Evolutionary conservation across 1,140 invertebrate species (phyloP), one percentile per base, ranked within the genome.

Genomic region (Drosophila kepulauana): DNA sequence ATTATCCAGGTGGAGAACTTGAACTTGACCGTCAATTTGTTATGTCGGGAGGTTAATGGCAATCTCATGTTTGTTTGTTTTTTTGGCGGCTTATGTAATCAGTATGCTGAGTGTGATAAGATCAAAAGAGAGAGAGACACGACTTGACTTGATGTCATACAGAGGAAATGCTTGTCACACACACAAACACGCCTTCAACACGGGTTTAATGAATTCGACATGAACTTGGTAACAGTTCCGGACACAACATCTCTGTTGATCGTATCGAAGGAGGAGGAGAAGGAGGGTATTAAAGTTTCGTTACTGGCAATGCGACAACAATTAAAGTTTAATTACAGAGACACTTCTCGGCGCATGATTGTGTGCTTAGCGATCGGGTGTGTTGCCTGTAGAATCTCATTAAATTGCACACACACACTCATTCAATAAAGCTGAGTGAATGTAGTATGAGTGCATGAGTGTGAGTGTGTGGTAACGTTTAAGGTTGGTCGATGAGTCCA

Each of bases 291-390:
- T 38, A 15, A 38, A 38, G 33, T 10, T 20, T 15, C 30, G 30
- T n/a, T 56, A 10, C 5, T 35, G 2, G 6, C 52, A 35, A 56
- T 30, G 33, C 13, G 13, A 38, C 52, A 64, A 52, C 61, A 64
- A 64, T 64, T 64, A 64, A 64, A 64, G 16, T 64, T 64, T 52
- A 64, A 64, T 64, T 64, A 64, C 33, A 41, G 35, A 64, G n/a
- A 41, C 61, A 64, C 35, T 62, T 33, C 30, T 48, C 45, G 13
- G 20, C 30, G 48, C 48, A 33, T 52, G 61, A 52, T 52, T 64
- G 48, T 38, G 48, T 20, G 2, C 7, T 3, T 10, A 10, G 10
- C 35, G 35, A 10, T 25, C 59, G 61, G 48, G 48, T 64, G 61
- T 52, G 61, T 51, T 49, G 33, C n/a, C 61, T 64, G 33, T 64